These are phyloP conservation scores for Podarcis lilfordi DNA, from an alignment of 2,797 vertebrate genomes.

Conservation along the genomic window DNA sequence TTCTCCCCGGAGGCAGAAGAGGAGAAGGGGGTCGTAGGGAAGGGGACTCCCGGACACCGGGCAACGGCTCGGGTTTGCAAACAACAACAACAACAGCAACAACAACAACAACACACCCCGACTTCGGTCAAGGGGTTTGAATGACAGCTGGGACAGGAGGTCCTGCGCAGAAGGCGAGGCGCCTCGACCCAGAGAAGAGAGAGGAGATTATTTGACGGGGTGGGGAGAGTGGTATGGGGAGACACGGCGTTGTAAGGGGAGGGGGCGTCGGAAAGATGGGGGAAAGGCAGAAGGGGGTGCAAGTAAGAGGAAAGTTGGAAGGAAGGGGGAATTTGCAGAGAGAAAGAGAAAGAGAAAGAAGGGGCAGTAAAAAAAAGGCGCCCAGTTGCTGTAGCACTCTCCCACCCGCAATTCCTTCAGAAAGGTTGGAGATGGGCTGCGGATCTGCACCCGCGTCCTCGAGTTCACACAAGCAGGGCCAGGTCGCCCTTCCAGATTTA, in stretches of 20 bases:
- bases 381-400: not conserved
- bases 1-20: not conserved
- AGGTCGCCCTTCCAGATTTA: not conserved
- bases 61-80: not conserved
- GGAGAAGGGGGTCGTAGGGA: not conserved
- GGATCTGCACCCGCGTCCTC: no score
- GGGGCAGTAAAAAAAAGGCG: not conserved
- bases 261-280: not conserved
- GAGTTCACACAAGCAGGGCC: not conserved
- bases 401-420: no score
- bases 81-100: not conserved
- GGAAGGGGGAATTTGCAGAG: not conserved
- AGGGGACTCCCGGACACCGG: no score
- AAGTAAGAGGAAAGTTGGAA: not conserved
- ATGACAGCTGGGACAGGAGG: not conserved
- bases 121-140: not conserved
- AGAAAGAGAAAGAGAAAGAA: no score
- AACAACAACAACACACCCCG: no score
- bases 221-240: not conserved
- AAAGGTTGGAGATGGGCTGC: no score
- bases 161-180: not conserved
- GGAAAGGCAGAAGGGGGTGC: not conserved
- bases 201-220: not conserved
- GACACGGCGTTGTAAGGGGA: not conserved
- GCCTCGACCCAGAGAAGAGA: no score